Evolutionary conservation across 2,888 invertebrate species (phyloP).

Genomic region (Macrosiphum euphorbiae): DNA sequence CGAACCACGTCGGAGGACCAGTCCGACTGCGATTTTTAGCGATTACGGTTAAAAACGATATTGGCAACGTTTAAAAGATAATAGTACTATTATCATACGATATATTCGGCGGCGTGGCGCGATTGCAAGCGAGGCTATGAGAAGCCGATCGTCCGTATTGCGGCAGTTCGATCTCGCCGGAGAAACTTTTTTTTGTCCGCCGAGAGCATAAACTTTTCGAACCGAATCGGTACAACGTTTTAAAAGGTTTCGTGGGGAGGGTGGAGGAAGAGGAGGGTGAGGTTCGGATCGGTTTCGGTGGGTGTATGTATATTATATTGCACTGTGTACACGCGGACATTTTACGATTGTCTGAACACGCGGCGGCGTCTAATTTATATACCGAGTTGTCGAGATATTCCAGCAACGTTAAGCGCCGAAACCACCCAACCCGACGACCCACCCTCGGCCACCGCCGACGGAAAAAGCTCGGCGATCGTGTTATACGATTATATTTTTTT

Average conservation of each 20-base stretch:
- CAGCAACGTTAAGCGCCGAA: background rate
- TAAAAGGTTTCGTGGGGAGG: background rate
- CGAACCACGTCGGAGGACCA: too few species aligned
- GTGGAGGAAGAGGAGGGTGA: background rate
- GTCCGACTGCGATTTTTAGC: too few species aligned
- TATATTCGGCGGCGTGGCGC: background rate
- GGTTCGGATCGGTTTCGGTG: background rate
- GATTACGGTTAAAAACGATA: background rate
- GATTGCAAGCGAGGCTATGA: background rate
- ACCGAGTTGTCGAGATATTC: background rate
- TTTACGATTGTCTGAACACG: slow-evolving; percentile 13
- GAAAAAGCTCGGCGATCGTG: background rate
- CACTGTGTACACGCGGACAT: background rate
- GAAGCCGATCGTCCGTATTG: background rate
- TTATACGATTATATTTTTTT: background rate
- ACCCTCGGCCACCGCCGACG: background rate
- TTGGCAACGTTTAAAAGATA: background rate
- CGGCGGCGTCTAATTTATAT: background rate
- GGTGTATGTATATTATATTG: background rate
- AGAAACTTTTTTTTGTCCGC: background rate
- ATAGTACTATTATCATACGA: background rate
- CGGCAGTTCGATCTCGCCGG: background rate
- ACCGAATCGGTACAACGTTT: background rate
- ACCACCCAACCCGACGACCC: background rate
- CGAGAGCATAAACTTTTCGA: background rate